Percentiles rank a stretch among this genome's conserved stretches.
Conservation (phyloP, 2,888 invertebrate genomes). For the Cynaeus angustus region DNA sequence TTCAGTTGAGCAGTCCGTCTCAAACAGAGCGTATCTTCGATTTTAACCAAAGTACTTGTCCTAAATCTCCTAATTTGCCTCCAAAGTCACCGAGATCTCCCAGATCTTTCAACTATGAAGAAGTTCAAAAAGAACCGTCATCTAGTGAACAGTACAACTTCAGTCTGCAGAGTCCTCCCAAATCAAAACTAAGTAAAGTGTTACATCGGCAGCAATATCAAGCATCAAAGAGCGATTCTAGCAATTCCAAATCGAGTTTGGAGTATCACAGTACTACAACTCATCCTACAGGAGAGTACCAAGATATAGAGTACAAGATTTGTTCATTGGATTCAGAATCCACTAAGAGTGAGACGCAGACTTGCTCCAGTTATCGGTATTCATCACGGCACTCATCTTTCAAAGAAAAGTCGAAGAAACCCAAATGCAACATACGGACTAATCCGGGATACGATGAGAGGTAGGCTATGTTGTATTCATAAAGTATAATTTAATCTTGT, state of each 20-base stretch:
- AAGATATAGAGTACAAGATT: slow-evolving; percentile 69
- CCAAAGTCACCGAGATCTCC: slow-evolving; percentile 66
- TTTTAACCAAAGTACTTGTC: slow-evolving; percentile 46
- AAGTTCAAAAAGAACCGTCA: slow-evolving; percentile 53
- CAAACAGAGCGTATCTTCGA: slow-evolving; percentile 55
- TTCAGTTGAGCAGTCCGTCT: slow-evolving; percentile 64
- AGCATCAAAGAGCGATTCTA: slow-evolving; percentile 67
- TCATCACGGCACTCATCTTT: slow-evolving; percentile 66
- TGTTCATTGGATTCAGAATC: slow-evolving; percentile 68
- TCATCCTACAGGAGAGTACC: slow-evolving; percentile 67
- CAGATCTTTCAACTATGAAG: slow-evolving; percentile 59
- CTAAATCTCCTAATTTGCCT: slow-evolving; percentile 57
- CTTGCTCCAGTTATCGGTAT: slow-evolving; percentile 60
- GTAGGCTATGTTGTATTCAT: slow-evolving; percentile 20
- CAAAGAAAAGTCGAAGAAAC: slow-evolving; percentile 65
- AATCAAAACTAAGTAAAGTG: slow-evolving; percentile 59
- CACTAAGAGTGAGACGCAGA: slow-evolving; percentile 57
- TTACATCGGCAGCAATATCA: slow-evolving; percentile 63
- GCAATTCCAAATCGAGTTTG: slow-evolving; percentile 66
- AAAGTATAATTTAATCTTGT: not conserved
- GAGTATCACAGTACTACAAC: slow-evolving; percentile 68
- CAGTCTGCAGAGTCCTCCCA: slow-evolving; percentile 66
- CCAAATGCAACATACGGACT: slow-evolving; percentile 74
- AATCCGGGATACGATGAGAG: slow-evolving; percentile 77
- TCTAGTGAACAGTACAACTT: slow-evolving; percentile 65